These are phyloP conservation scores for Digitonthophagus gazella DNA, from an alignment of 2,888 invertebrate genomes.

Conservation along the genomic window DNA sequence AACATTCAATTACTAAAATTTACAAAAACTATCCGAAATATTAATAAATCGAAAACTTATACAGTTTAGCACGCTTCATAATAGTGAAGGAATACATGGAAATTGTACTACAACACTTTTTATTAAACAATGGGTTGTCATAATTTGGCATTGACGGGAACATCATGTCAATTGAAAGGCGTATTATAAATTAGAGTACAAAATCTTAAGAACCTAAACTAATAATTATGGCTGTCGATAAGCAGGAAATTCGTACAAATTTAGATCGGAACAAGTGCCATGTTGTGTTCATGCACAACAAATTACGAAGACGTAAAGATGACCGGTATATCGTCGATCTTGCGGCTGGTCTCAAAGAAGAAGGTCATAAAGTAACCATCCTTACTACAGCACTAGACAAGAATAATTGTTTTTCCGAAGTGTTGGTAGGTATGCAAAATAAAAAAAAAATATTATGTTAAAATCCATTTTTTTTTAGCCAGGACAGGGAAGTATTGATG, in stretches of 20 bases:
- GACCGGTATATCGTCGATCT: slow-evolving; percentile 44
- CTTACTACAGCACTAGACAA: slow-evolving; percentile 40
- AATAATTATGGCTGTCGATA: not conserved
- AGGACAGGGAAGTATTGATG: slow-evolving; percentile 36
- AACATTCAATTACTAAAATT: too few species aligned
- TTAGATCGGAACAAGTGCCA: slow-evolving; percentile 28
- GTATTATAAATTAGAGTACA: not conserved
- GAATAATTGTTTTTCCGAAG: slow-evolving; percentile 38
- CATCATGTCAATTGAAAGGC: not conserved
- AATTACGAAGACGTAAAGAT: slow-evolving; percentile 39
- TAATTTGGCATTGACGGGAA: not conserved
- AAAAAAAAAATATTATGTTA: too few species aligned
- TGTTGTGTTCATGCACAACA: slow-evolving; percentile 44
- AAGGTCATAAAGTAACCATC: slow-evolving; percentile 43
- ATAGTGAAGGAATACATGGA: too few species aligned
- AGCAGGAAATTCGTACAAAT: not conserved
- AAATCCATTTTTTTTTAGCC: slow-evolving; percentile 27
- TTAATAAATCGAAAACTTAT: too few species aligned
- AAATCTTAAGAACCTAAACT: not conserved
- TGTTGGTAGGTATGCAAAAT: slow-evolving; percentile 43
- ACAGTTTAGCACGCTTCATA: too few species aligned
- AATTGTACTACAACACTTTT: too few species aligned
- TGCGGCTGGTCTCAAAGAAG: slow-evolving; percentile 39
- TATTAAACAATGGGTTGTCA: not conserved
- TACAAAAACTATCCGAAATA: too few species aligned